Evolutionary conservation across 2,113 vertebrate genomes (phyloP).

Genomic region (Cromileptes altivelis): DNA sequence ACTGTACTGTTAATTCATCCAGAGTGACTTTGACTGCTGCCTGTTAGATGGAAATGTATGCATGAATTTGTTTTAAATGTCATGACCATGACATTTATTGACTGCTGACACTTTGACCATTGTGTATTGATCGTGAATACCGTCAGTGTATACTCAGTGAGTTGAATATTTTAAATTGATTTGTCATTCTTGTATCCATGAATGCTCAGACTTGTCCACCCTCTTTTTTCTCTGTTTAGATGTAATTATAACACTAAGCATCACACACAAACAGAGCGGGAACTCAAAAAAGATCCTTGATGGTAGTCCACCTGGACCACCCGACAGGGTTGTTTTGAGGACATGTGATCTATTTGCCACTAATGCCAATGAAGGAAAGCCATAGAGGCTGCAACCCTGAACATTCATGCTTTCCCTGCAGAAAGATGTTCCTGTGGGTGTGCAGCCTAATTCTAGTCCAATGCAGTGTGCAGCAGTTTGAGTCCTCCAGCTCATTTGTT

Average conservation of each 20-base stretch:
- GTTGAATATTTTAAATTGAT: not conserved
- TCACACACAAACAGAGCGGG: not conserved
- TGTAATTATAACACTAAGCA: not conserved
- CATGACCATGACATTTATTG: not conserved
- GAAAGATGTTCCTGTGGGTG: not conserved
- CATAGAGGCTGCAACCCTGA: not conserved
- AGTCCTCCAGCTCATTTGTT: slow-evolving; percentile 1
- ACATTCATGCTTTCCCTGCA: not conserved
- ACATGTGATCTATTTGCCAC: not conserved
- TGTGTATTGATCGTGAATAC: not conserved
- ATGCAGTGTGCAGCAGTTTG: not conserved
- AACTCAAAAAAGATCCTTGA: not conserved
- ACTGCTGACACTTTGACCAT: slow-evolving; percentile 3
- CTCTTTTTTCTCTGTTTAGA: not conserved
- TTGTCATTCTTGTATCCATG: not conserved
- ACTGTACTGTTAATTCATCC: slow-evolving; percentile 3
- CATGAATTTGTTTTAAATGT: not conserved
- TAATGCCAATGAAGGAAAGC: not conserved
- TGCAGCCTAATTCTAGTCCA: not conserved
- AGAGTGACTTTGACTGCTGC: not conserved
- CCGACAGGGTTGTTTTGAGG: not conserved
- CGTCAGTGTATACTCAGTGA: not conserved
- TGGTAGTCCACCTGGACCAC: not conserved
- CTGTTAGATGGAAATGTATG: not conserved
- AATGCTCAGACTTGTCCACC: not conserved